Conservation (phyloP, 1,140 invertebrate species). For the Pinna nobilis region DNA sequence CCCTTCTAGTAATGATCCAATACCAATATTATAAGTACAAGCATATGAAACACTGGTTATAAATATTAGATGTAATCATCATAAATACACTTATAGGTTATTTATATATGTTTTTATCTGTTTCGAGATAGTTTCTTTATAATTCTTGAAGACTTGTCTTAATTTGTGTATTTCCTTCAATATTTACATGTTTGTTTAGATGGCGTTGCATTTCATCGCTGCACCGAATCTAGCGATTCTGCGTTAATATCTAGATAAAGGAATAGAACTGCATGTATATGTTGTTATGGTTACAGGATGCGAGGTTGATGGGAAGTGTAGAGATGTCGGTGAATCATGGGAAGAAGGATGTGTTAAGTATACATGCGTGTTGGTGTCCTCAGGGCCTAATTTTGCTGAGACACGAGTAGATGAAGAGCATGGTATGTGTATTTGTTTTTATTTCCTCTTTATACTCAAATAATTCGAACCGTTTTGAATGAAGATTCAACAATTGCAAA, state of each 20-base stretch:
- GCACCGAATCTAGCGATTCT: neutral
- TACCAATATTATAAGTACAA: no score
- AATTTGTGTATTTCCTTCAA: neutral
- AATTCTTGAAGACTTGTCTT: neutral
- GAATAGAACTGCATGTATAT: neutral
- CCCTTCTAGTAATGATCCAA: no score
- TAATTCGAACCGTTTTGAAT: neutral
- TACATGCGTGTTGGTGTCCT: conserved; percentile 22
- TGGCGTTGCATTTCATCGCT: no score
- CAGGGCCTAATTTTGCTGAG: conserved; percentile 36
- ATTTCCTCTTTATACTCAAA: neutral
- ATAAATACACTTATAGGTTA: no score
- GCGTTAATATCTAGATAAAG: neutral
- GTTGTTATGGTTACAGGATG: conserved; percentile 5
- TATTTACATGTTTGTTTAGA: neutral
- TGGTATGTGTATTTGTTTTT: no score
- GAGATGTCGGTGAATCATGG: conserved; percentile 27
- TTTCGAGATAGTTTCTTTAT: neutral
- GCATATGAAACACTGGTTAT: no score
- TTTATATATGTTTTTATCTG: no score
- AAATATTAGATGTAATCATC: no score
- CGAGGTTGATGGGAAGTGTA: conserved; percentile 23
- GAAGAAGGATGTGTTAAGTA: conserved; percentile 25
- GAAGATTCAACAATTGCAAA: neutral
- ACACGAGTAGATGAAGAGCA: conserved; percentile 27